These are phyloP conservation scores for Delphinapterus leucas DNA, from an alignment of 2,113 vertebrate species.

Conservation along the genomic window DNA sequence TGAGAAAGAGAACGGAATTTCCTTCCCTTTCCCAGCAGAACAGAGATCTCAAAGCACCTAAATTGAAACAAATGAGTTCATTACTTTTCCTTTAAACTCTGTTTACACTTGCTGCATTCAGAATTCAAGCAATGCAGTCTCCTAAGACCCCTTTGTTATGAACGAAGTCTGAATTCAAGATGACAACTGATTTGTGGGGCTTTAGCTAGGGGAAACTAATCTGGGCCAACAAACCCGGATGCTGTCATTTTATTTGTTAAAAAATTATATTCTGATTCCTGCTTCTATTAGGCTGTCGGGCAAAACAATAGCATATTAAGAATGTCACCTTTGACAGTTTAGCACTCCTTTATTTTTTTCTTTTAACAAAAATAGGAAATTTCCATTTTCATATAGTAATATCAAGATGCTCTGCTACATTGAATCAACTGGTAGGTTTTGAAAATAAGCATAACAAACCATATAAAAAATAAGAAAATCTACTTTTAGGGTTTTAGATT, in stretches of 20 bases:
- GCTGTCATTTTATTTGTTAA: conserved; percentile 60
- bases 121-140: neutral
- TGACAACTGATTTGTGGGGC: neutral
- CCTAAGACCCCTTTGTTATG: neutral
- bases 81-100: neutral
- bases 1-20: neutral
- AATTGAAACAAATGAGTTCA: neutral
- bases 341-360: neutral
- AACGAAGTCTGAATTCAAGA: neutral
- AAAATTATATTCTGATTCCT: conserved; percentile 64
- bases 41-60: conserved; percentile 42
- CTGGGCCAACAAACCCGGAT: conserved; percentile 46
- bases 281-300: conserved; percentile 64
- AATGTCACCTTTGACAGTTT: neutral
- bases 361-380: conserved; percentile 56
- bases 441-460: conserved; percentile 69
- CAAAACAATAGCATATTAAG: conserved; percentile 60
- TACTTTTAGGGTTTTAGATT: conserved; percentile 80
- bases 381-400: conserved; percentile 54
- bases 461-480: conserved; percentile 71
- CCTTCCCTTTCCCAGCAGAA: neutral
- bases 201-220: conserved; percentile 61
- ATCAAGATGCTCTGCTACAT: conserved; percentile 34
- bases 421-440: conserved; percentile 67
- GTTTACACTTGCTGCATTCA: neutral